Evolutionary conservation across 2,113 vertebrate species (phyloP).

Genomic region (Xiphophorus hellerii): DNA sequence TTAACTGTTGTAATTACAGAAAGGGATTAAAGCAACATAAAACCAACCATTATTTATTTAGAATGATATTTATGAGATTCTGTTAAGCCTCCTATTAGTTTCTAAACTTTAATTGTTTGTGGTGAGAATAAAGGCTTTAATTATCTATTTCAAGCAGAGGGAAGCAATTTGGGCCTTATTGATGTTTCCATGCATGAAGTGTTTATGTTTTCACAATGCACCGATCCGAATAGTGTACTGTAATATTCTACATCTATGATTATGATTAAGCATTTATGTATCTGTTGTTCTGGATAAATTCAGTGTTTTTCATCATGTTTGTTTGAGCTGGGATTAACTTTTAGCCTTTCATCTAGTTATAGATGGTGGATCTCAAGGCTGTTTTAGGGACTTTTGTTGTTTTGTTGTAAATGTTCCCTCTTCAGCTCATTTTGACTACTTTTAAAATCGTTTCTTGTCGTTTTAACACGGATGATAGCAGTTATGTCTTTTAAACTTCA

Average conservation of each 20-base stretch:
- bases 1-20: not conserved
- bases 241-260: not conserved
- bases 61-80: not conserved
- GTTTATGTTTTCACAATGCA: not conserved
- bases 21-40: not conserved
- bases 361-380: no score
- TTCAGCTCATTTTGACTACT: not conserved
- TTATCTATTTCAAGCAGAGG: not conserved
- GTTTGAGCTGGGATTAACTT: no score
- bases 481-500: no score
- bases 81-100: not conserved
- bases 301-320: not conserved
- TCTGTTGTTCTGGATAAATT: not conserved
- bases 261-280: not conserved
- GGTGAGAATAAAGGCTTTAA: conserved; percentile 2
- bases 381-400: not conserved
- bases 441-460: no score
- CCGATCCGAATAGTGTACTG: not conserved
- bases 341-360: no score
- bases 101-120: not conserved
- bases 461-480: not conserved
- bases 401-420: not conserved
- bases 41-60: not conserved
- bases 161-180: not conserved
- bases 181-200: not conserved